Percentiles rank a stretch among this genome's conserved stretches.
Conservation (phyloP, 2,888 invertebrate genomes). For the Esperia sulphurella region DNA sequence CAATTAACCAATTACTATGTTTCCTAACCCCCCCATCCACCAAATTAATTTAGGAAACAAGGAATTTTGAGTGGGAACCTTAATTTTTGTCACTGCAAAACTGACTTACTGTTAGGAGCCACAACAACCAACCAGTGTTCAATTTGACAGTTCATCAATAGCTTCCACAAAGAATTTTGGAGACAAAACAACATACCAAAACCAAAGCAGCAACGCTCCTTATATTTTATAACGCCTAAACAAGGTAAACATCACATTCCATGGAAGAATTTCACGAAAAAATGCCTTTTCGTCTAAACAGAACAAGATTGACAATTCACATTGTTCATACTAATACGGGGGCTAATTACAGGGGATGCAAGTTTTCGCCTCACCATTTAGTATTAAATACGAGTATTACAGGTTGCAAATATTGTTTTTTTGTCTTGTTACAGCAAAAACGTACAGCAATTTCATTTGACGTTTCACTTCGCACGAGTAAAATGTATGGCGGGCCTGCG, state of each 20-base stretch:
- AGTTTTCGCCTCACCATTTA: slow-evolving; percentile 26
- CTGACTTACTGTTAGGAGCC: not conserved
- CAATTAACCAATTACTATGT: too few species aligned
- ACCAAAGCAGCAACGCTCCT: slow-evolving; percentile 6
- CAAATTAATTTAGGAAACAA: too few species aligned
- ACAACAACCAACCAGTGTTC: slow-evolving; percentile 9
- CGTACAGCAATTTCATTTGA: slow-evolving; percentile 62
- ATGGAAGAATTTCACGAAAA: slow-evolving; percentile 24
- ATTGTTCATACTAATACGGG: slow-evolving; percentile 21
- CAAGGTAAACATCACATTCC: slow-evolving; percentile 6
- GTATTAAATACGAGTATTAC: slow-evolving; percentile 16
- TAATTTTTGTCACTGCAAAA: not conserved
- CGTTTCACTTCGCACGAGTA: slow-evolving; percentile 70
- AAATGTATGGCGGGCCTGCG: slow-evolving; percentile 73
- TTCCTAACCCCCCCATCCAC: too few species aligned
- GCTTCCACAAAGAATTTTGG: slow-evolving; percentile 14
- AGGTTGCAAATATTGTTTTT: slow-evolving; percentile 17
- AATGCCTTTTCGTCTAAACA: slow-evolving; percentile 38
- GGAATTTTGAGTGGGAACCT: too few species aligned
- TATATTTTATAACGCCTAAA: not conserved
- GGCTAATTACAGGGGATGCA: slow-evolving; percentile 16
- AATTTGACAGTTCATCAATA: slow-evolving; percentile 18
- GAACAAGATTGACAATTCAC: slow-evolving; percentile 43
- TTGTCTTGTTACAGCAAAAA: slow-evolving; percentile 32
- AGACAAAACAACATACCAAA: slow-evolving; percentile 28